Conservation (phyloP, 2,888 invertebrate genomes). For the Papilio protenor region DNA sequence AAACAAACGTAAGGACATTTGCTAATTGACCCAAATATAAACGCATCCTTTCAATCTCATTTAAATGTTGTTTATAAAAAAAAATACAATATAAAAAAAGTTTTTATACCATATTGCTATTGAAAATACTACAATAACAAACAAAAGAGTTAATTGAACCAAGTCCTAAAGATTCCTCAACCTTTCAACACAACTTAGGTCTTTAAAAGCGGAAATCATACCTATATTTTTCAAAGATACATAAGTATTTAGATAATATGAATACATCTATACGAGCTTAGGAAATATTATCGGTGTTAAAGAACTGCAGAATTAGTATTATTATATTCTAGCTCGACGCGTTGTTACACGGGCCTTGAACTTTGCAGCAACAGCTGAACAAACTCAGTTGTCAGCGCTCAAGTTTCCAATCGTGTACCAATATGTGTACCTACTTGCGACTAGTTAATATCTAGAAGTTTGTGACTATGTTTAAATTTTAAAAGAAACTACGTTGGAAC, state of each 20-base stretch:
- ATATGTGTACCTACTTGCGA: slow-evolving; percentile 15
- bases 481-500: neutral
- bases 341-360: slow-evolving; percentile 75
- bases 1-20: slow-evolving; percentile 12
- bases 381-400: slow-evolving; percentile 59
- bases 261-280: neutral
- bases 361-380: slow-evolving; percentile 69
- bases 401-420: slow-evolving; percentile 25
- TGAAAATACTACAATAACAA: neutral
- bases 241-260: neutral
- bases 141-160: neutral
- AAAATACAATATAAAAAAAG: neutral
- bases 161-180: neutral
- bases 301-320: slow-evolving; percentile 3
- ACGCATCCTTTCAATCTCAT: neutral
- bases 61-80: neutral
- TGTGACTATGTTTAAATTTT: neutral
- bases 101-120: neutral
- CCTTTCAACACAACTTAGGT: neutral
- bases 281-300: neutral
- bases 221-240: neutral
- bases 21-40: neutral
- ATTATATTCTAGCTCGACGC: slow-evolving; percentile 36
- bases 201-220: neutral
- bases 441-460: slow-evolving; percentile 37